Evolutionary conservation across 2,113 vertebrate genomes (phyloP).

Genomic region (Aythya baeri): DNA sequence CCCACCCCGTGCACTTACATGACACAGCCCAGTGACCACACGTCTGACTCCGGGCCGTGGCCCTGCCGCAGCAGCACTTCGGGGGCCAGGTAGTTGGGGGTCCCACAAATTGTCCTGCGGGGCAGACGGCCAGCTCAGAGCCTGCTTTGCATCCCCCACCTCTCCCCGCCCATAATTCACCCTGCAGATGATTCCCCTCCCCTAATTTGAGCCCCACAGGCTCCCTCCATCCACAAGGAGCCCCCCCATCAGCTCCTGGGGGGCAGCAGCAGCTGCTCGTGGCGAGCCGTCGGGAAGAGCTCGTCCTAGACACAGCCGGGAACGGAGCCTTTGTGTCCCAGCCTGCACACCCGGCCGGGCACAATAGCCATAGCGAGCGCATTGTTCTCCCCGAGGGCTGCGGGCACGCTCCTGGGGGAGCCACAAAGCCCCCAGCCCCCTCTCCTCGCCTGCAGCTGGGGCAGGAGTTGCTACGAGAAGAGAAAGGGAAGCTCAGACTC

Average conservation of each 20-base stretch:
- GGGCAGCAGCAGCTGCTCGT: constrained; percentile 50
- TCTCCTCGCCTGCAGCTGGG: constrained; percentile 9
- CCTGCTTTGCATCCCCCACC: background rate
- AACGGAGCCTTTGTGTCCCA: constrained; percentile 66
- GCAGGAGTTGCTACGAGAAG: background rate
- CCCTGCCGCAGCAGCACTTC: constrained; percentile 97
- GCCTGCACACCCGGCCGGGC: constrained; percentile 23
- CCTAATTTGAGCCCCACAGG: background rate
- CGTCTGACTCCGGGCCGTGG: constrained; percentile 92
- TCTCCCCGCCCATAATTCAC: background rate
- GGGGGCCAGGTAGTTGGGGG: constrained; percentile 98
- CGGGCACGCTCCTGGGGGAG: background rate
- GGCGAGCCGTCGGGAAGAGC: constrained; percentile 26
- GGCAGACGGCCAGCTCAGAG: background rate
- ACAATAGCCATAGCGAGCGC: constrained; percentile 53
- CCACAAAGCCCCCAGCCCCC: constrained; percentile 48
- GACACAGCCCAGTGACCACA: constrained; percentile 98
- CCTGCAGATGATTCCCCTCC: background rate
- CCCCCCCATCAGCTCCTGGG: background rate
- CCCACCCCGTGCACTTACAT: constrained; percentile 84
- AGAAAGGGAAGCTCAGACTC: constrained; percentile 47
- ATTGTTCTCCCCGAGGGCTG: constrained; percentile 58
- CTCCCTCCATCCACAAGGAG: background rate
- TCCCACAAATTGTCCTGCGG: constrained; percentile 96
- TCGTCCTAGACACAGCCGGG: constrained; percentile 14